Evolutionary conservation across 2,888 invertebrate species (phyloP).

Genomic region (Blomia tropicalis): DNA sequence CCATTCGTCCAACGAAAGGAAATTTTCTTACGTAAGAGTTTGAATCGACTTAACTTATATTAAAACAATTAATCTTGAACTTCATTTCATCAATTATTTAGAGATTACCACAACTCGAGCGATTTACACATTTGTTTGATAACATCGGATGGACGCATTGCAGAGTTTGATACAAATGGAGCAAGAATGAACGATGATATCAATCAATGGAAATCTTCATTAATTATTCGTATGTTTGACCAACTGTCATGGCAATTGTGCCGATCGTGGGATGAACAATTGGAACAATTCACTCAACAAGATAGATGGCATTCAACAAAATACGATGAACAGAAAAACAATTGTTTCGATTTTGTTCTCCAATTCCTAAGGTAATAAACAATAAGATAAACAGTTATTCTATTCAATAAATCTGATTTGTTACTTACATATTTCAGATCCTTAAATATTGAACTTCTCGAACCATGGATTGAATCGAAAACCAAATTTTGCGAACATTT

Average conservation of each 20-base stretch:
- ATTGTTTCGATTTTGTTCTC: constrained; percentile 13
- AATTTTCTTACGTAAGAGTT: neutral
- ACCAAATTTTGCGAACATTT: constrained; percentile 5
- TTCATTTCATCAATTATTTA: neutral
- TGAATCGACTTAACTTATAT: neutral
- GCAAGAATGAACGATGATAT: neutral
- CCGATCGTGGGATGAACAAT: neutral
- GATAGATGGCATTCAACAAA: neutral
- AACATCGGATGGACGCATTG: neutral
- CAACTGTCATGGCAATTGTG: neutral
- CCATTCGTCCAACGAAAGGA: constrained; percentile 13
- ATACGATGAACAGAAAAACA: neutral
- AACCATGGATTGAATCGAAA: neutral
- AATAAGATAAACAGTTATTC: neutral
- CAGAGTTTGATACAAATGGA: constrained; percentile 1
- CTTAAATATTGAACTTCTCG: neutral
- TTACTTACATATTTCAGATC: neutral
- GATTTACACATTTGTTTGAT: constrained; percentile 13
- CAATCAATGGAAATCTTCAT: neutral
- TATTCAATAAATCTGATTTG: no score
- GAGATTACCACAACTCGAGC: neutral
- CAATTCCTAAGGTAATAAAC: neutral
- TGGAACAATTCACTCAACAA: neutral
- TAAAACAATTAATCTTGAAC: neutral
- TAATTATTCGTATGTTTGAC: constrained; percentile 11